Evolutionary conservation across 2,888 invertebrate genomes (phyloP).

Genomic region (Mesorhabditis sp.): DNA sequence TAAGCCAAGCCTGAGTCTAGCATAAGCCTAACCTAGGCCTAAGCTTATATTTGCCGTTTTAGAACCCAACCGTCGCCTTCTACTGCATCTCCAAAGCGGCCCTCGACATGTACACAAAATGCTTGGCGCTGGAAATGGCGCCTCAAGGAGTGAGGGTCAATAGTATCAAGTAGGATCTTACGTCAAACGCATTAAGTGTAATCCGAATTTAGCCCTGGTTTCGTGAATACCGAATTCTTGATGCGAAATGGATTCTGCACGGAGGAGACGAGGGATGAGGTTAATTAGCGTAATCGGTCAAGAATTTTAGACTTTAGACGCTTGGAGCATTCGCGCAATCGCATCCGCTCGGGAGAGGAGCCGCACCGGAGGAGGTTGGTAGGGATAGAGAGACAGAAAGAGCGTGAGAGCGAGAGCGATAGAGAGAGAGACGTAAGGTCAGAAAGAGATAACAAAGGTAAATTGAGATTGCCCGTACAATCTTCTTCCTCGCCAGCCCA

Average conservation of each 20-base stretch:
- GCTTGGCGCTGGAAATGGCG: background rate
- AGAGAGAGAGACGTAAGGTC: no score
- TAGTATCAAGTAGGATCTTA: conserved; percentile 1
- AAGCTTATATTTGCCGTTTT: background rate
- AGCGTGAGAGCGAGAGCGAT: background rate
- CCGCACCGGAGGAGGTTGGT: background rate
- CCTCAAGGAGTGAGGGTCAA: conserved; percentile 1
- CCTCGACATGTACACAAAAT: conserved; percentile 4
- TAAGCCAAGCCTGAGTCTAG: no score
- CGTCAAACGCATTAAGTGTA: background rate
- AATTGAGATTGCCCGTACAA: no score
- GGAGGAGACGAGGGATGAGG: background rate
- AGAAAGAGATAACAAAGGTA: no score
- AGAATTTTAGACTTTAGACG: no score
- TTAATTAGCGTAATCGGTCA: background rate
- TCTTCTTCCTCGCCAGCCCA: conserved; percentile 71
- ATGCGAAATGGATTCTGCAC: background rate
- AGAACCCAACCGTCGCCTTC: background rate
- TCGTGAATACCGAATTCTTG: background rate
- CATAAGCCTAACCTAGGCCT: no score
- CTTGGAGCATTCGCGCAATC: background rate
- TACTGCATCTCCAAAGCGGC: conserved; percentile 1
- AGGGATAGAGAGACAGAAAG: background rate
- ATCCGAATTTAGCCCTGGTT: background rate
- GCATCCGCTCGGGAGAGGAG: background rate